Base-by-base conservation (phyloP, 1,140 invertebrate species). In the Dendrolimus punctatus region DNA sequence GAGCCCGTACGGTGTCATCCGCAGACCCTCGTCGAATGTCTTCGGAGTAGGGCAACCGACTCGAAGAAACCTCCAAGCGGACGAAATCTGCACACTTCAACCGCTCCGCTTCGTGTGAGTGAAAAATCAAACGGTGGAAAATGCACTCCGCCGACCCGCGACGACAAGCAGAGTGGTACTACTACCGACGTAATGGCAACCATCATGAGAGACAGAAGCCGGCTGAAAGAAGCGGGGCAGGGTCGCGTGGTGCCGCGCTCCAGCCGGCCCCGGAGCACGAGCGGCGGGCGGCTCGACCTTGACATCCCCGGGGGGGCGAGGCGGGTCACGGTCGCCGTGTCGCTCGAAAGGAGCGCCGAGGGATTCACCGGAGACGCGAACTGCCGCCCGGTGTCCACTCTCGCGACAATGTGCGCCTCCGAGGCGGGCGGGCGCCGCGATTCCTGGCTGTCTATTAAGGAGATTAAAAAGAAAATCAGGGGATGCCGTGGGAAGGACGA, bases 381-480 rank as follows among this genome's bases (percentile, higher is more conserved):
- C 6, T 8, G 8, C 9, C 7, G 23, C 4, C 7, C 46, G 8
- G 23, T 4, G 0, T 8, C 23, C 7, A 7, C n/a, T 10, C n/a
- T 6, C 43, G n/a, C 43, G 6, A 10, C n/a, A 10, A 4, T 10
- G 2, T n/a, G 43, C n/a, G 8, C 6, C n/a, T n/a, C 43, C 43
- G n/a, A 8, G 23, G 23, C 23, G 5, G 4, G n/a, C 43, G 43
- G 5, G 6, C 6, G n/a, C n/a, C n/a, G 38, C 4, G 49, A 42
- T 23, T 51, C 49, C 6, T 51, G 49, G 49, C 40, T 44, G 6
- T 51, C 49, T 7, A 43, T 51, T 43, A 43, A 51, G 44, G 8
- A 43, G 7, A 43, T 51, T 41, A 40, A 51, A 23, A 51, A 51
- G 23, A 43, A 36, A 36, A 5, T 51, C 2, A 51, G 10, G 6